Evolutionary conservation across 1,140 invertebrate genomes (phyloP).

Genomic region (Nebria ingens): DNA sequence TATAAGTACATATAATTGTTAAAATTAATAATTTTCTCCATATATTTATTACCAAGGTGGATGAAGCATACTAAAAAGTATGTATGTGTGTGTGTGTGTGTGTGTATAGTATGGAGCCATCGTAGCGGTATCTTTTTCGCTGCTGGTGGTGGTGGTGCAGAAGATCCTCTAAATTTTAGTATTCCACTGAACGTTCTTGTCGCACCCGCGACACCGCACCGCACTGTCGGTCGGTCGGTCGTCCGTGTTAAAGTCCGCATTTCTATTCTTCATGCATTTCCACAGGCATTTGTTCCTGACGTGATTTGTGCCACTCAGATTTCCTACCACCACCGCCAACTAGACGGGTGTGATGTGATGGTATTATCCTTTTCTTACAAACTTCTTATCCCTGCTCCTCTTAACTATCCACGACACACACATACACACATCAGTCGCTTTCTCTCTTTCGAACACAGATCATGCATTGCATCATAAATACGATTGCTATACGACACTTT

Average conservation of each 20-base stretch:
- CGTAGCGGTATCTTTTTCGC: slow-evolving; percentile 8
- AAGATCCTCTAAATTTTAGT: slow-evolving; percentile 23
- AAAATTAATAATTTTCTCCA: too few species aligned
- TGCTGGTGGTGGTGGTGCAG: too few species aligned
- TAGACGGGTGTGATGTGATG: neutral
- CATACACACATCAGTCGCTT: too few species aligned
- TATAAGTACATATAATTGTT: too few species aligned
- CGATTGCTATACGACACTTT: too few species aligned
- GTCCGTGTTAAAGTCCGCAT: slow-evolving; percentile 25
- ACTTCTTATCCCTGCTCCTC: neutral
- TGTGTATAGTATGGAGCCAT: slow-evolving; percentile 2
- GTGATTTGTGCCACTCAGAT: slow-evolving; percentile 29
- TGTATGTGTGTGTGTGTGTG: neutral
- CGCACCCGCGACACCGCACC: too few species aligned
- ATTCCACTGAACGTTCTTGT: too few species aligned
- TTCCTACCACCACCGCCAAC: slow-evolving; percentile 11
- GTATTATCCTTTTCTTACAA: neutral
- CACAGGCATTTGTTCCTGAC: slow-evolving; percentile 33
- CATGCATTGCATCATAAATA: too few species aligned
- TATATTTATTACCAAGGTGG: neutral
- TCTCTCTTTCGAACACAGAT: too few species aligned
- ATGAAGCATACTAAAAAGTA: neutral
- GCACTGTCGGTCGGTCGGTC: slow-evolving; percentile 14
- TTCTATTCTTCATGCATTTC: slow-evolving; percentile 32
- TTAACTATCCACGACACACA: neutral